A percentile compares a stretch with the other conserved stretches of the same genome.
These are phyloP conservation scores for Clanis bilineata DNA, from an alignment of 2,888 invertebrate genomes.

Conservation along the genomic window DNA sequence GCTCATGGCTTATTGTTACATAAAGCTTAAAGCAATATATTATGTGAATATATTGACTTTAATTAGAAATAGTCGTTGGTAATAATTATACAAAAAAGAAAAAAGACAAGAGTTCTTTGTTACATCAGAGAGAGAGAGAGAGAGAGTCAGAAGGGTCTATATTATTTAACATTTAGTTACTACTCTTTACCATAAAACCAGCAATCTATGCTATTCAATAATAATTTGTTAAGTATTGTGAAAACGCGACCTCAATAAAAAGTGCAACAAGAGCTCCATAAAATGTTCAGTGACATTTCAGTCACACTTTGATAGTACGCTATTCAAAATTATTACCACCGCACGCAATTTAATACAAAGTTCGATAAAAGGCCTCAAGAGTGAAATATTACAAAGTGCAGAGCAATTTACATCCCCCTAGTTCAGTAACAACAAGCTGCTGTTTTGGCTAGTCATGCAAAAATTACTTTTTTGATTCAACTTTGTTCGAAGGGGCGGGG, in stretches of 20 bases:
- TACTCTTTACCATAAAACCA: too few relatives aligned
- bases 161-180: too few relatives aligned
- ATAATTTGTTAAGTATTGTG: not conserved
- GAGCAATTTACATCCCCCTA: constrained; percentile 17
- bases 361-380: constrained; percentile 11
- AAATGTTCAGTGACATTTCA: not conserved
- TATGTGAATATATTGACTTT: not conserved
- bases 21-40: not conserved
- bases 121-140: too few relatives aligned
- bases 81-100: too few relatives aligned
- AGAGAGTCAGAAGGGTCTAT: too few relatives aligned
- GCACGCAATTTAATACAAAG: constrained; percentile 2
- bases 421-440: constrained; percentile 17
- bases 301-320: not conserved
- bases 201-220: too few relatives aligned
- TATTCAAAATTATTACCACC: not conserved
- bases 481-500: constrained; percentile 16
- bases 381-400: constrained; percentile 17
- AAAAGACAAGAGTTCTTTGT: not conserved
- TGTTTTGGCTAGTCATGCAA: constrained; percentile 17
- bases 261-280: not conserved
- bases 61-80: too few relatives aligned
- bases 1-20: not conserved
- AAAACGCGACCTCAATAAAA: not conserved
- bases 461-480: constrained; percentile 14